Conservation (phyloP, 1,140 invertebrate genomes). For the Calephelis virginiensis region DNA sequence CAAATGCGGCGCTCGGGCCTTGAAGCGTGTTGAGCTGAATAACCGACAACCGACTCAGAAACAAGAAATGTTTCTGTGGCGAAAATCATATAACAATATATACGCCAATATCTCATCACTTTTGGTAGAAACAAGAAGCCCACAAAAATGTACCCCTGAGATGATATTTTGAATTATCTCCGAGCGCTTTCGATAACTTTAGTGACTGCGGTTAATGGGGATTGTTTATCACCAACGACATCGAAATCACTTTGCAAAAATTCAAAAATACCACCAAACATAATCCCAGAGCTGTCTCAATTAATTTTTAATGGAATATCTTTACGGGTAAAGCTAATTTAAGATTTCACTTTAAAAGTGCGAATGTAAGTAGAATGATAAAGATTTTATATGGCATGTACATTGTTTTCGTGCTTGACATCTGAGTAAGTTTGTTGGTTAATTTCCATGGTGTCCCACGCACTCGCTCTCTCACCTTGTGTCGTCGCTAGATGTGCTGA, state of each 20-base stretch:
- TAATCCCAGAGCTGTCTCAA: too few species aligned
- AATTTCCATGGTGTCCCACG: slow-evolving; percentile 44
- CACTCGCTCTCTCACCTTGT: slow-evolving; percentile 77
- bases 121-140: neutral
- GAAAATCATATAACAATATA: slow-evolving; percentile 21
- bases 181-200: too few species aligned
- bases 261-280: too few species aligned
- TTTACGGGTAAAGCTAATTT: too few species aligned
- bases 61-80: slow-evolving; percentile 25
- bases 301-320: too few species aligned
- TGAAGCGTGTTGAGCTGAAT: slow-evolving; percentile 56
- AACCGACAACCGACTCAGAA: slow-evolving; percentile 35
- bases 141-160: neutral
- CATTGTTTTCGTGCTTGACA: slow-evolving; percentile 25
- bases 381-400: slow-evolving; percentile 23
- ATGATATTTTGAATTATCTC: too few species aligned
- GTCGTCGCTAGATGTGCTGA: slow-evolving; percentile 72
- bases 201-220: too few species aligned
- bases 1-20: slow-evolving; percentile 80
- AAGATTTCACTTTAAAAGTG: too few species aligned
- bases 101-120: slow-evolving; percentile 18
- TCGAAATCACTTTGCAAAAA: too few species aligned
- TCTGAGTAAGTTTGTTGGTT: slow-evolving; percentile 28
- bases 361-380: neutral
- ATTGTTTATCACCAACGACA: too few species aligned